Evolutionary conservation across 2,113 vertebrate genomes (phyloP).

Genomic region (Oncorhynchus mykiss): DNA sequence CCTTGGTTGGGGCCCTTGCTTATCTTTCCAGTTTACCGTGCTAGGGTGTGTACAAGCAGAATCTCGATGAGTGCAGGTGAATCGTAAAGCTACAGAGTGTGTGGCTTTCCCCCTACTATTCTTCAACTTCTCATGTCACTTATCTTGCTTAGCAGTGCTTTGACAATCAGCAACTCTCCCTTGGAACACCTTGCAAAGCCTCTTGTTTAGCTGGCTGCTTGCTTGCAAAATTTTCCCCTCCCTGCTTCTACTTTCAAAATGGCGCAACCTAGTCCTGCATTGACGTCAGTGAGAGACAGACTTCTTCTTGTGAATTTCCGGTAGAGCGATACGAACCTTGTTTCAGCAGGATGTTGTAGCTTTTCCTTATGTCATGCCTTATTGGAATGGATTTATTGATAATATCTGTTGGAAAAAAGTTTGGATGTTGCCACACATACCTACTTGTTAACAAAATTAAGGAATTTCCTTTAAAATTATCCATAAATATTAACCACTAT

Average conservation of each 20-base stretch:
- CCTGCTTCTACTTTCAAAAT: conserved; percentile 73
- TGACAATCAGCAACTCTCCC: conserved; percentile 4
- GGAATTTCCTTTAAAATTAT: too few species aligned
- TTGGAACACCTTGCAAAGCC: not conserved
- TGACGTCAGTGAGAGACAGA: conserved; percentile 21
- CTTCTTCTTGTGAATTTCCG: too few species aligned
- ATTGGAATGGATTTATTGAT: too few species aligned
- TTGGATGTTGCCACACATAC: too few species aligned
- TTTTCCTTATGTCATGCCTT: too few species aligned
- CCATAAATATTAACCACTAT: too few species aligned
- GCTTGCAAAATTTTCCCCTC: conserved; percentile 46
- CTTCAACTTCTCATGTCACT: not conserved
- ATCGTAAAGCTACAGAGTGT: too few species aligned
- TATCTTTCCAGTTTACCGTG: conserved; percentile 10
- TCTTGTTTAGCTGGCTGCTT: not conserved
- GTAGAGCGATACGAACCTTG: too few species aligned
- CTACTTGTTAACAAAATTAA: too few species aligned
- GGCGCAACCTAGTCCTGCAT: conserved; percentile 58
- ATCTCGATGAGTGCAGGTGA: too few species aligned
- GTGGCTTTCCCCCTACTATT: not conserved
- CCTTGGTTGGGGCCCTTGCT: conserved; percentile 47
- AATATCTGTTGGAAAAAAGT: too few species aligned
- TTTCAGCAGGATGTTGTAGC: too few species aligned
- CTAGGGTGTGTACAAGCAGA: not conserved
- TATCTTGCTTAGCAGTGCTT: not conserved